phyloP scores from a whole-genome alignment of 2,113 vertebrate genomes.

The Toxotes jaculatrix region DNA sequence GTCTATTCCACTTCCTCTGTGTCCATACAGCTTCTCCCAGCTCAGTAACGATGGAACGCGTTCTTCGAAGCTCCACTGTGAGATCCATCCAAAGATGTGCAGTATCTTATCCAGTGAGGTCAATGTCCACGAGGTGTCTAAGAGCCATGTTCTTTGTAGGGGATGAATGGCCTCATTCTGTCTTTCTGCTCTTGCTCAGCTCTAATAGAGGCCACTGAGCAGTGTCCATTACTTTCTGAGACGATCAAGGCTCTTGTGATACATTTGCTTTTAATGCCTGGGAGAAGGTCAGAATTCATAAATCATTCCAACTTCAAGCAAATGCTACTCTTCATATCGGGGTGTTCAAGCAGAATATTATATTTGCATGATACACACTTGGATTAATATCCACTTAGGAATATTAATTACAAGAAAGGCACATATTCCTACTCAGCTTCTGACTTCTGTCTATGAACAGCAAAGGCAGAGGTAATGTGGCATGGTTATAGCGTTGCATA shows the following conservation, averaged over 20 bases:
- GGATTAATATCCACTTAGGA: slow-evolving; percentile 15
- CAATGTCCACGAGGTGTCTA: slow-evolving; percentile 37
- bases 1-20: not conserved
- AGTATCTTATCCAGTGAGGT: slow-evolving; percentile 2
- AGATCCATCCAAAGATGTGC: not conserved
- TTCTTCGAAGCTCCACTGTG: not conserved
- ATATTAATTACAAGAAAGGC: not conserved
- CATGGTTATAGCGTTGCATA: too few species aligned
- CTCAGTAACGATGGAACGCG: not conserved
- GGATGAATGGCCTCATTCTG: slow-evolving; percentile 74
- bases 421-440: too few species aligned
- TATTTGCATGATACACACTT: slow-evolving; percentile 12
- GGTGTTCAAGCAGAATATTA: slow-evolving; percentile 7
- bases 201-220: slow-evolving; percentile 60
- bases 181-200: slow-evolving; percentile 40
- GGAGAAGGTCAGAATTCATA: slow-evolving; percentile 30
- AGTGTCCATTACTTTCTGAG: slow-evolving; percentile 33
- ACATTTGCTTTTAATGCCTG: slow-evolving; percentile 39
- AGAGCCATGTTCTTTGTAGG: slow-evolving; percentile 36
- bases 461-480: too few species aligned
- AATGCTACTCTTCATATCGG: slow-evolving; percentile 7
- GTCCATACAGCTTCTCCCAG: not conserved
- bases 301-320: slow-evolving; percentile 30
- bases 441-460: too few species aligned
- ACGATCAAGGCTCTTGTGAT: slow-evolving; percentile 12